Base-by-base conservation (phyloP, 2,888 invertebrate species). In the Escarpia spicata region DNA sequence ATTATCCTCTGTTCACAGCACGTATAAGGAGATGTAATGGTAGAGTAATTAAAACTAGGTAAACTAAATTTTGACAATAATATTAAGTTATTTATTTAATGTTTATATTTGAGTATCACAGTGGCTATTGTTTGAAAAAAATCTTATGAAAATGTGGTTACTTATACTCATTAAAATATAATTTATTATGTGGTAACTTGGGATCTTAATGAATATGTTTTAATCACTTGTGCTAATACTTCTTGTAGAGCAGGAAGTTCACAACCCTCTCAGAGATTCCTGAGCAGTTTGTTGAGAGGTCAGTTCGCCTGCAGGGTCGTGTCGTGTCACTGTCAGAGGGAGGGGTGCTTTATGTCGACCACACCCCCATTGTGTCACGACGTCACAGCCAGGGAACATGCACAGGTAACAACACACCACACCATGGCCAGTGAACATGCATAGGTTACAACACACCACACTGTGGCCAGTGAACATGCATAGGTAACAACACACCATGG, bases 191-290 rank as follows among this genome's bases (percentile, higher is more conserved):
- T 3, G 52, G 52, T 52, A 52, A 52, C 12, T 52, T 52, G 12
- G 52, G 52, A 52, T 75, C 75, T 26, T 26, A 4, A 75, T 75
- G 3, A n/a, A 75, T 75, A 6, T 19, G 19, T 75, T 75, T 75
- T 75, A 75, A 75, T 75, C 75, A 75, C 75, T 75, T 75, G 75
- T 75, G 75, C 75, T 75, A 75, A 75, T 75, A 75, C n/a, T 75
- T 75, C 19, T 26, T 75, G 75, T 75, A 75, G 75, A 75, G n/a
- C 75, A 75, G 75, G n/a, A 75, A 75, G n/a, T 75, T 75, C 26
- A n/a, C n/a, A 4, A 26, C 75, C 19, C 75, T 75, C 26, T 75
- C 75, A 26, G 75, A 75, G 75, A 75, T 75, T n/a, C 75, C 75
- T 19, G 19, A 75, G 26, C 75, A 26, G 75, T 75, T 75, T 75